Base-by-base conservation (phyloP, 2,888 invertebrate species). In the Spisula subtruncata region DNA sequence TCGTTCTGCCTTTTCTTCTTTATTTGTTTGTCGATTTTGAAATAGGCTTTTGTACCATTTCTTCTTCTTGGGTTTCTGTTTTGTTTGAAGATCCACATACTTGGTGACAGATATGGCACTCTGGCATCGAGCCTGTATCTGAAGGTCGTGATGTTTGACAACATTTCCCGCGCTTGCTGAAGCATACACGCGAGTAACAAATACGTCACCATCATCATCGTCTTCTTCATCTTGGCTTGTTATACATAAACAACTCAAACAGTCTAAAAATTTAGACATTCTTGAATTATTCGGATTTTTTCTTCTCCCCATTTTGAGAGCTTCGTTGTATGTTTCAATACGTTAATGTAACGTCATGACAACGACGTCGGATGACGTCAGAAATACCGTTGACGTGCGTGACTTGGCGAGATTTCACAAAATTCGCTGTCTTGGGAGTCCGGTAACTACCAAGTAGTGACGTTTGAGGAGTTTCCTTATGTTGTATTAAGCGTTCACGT, bases 281-380 rank as follows among this genome's bases (percentile, higher is more conserved):
- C 66, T 66, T 66, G 29, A 32, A 6, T 66, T 46, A 20, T 25
- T 18, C 18, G 83, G 41, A 35, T 10, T 56, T 18, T 82, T 82
- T 56, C 35, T 56, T 10, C 56, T 35, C 16, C 82, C 56, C 56
- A 54, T 35, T 32, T 14, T 32, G 1, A 18, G 12, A 8, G n/a
- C 32, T 54, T 29, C 51, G 29, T 56, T 82, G 82, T 56, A 60
- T n/a, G 20, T 5, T 35, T 35, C 1, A 82, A 1, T 12, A 82
- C 32, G 32, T 20, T 32, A 82, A 54, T 18, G 5, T n/a, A 29
- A 56, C 35, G 20, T 82, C 54, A 35, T 56, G 32, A 54, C 16
- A 35, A 82, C 82, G 60, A 35, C 82, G 82, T 82, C 82, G 60
- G 12, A 60, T 56, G 82, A 82, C 56, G 82, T 82, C 51, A 51